These are phyloP conservation scores for Silurus meridionalis DNA, from an alignment of 2,113 vertebrate species.

Conservation along the genomic window DNA sequence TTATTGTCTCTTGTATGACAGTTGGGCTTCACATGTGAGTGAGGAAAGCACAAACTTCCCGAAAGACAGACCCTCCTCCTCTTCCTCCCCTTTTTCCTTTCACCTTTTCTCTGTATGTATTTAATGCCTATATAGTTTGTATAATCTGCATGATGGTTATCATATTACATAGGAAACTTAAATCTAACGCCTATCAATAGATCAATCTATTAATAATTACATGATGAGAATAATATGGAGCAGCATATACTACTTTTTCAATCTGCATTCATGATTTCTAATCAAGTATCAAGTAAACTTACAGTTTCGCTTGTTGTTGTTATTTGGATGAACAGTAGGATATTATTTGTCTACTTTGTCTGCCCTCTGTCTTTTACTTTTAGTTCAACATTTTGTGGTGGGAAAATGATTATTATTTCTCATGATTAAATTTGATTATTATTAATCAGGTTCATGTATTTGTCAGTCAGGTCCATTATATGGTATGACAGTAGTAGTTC, in stretches of 20 bases:
- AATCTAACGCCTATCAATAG: neutral
- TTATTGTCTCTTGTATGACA: neutral
- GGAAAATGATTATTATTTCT: too few relatives aligned
- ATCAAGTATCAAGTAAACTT: neutral
- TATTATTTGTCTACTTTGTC: neutral
- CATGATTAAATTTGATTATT: too few relatives aligned
- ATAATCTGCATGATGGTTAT: neutral
- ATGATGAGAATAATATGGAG: neutral
- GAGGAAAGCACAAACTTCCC: slow-evolving; percentile 41
- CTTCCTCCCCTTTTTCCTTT: neutral
- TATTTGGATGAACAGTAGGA: neutral
- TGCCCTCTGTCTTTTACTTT: neutral
- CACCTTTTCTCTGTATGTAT: neutral
- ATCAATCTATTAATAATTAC: neutral
- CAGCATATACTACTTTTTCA: neutral
- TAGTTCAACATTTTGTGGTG: too few relatives aligned
- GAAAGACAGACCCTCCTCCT: slow-evolving; percentile 38
- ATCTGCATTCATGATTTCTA: neutral
- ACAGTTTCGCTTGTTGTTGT: neutral
- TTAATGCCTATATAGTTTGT: neutral
- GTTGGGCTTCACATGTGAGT: slow-evolving; percentile 33
- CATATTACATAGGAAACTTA: neutral
- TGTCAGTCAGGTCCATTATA: too few relatives aligned
- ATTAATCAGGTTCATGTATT: too few relatives aligned
- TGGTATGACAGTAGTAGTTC: too few relatives aligned